Conservation (phyloP, 2,797 vertebrate species). For the Cetoscarus ocellatus region DNA sequence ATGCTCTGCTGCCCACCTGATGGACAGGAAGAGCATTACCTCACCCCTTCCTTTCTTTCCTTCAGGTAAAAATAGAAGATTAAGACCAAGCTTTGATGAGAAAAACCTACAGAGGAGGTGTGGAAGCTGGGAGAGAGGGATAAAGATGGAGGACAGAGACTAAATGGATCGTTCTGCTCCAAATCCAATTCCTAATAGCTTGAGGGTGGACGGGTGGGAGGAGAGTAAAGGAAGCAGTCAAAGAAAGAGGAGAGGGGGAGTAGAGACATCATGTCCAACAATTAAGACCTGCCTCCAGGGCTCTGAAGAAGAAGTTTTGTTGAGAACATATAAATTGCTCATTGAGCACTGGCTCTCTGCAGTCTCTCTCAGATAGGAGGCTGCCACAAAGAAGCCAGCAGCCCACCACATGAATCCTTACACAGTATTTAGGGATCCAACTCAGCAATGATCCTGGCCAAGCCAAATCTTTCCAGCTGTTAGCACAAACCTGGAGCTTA, state of each 20-base stretch:
- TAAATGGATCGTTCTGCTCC: constrained; percentile 86
- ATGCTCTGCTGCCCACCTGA: constrained; percentile 79
- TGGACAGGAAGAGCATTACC: constrained; percentile 83
- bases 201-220: constrained; percentile 71
- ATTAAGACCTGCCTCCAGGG: constrained; percentile 83
- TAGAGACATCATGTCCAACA: constrained; percentile 82
- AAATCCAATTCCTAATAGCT: constrained; percentile 86
- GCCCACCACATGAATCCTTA: constrained; percentile 55
- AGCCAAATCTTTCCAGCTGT: constrained; percentile 32
- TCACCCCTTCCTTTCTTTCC: constrained; percentile 81
- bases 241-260: constrained; percentile 70
- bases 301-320: constrained; percentile 75
- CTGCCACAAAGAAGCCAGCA: constrained; percentile 67
- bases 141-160: constrained; percentile 74
- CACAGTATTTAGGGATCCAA: constrained; percentile 45
- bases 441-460: constrained; percentile 28
- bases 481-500: constrained; percentile 59
- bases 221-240: constrained; percentile 73
- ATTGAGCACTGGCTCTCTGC: constrained; percentile 73
- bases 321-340: constrained; percentile 82
- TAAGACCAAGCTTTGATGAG: constrained; percentile 81
- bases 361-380: constrained; percentile 71
- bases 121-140: constrained; percentile 72
- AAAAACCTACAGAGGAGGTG: constrained; percentile 79
- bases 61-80: constrained; percentile 86